These are phyloP conservation scores for Agrilus cyanescens DNA, from an alignment of 2,888 invertebrate species.

Conservation along the genomic window DNA sequence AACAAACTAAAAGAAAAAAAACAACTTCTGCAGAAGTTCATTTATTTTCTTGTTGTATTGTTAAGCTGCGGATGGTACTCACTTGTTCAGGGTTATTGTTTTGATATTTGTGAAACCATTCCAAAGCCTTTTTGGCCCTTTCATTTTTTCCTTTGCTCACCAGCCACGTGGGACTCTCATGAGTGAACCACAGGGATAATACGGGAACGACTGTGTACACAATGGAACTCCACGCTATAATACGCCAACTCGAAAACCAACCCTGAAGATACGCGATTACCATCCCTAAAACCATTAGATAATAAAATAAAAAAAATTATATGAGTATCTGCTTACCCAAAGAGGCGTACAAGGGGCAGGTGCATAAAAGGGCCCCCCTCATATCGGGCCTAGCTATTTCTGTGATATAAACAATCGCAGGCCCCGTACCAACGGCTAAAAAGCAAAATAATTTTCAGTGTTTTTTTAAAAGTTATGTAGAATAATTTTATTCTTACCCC, in stretches of 20 bases:
- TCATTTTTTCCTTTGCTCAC: constrained; percentile 43
- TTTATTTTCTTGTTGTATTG: background rate
- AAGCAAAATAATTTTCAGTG: constrained; percentile 4
- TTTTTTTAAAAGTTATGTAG: background rate
- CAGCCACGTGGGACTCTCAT: constrained; percentile 49
- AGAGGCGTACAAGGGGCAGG: constrained; percentile 46
- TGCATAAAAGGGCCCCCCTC: constrained; percentile 46
- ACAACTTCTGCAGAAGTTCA: no score
- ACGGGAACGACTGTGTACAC: constrained; percentile 41
- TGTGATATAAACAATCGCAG: constrained; percentile 50
- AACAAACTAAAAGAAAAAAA: no score
- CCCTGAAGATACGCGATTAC: constrained; percentile 44
- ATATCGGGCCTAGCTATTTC: constrained; percentile 48
- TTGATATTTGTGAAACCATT: constrained; percentile 38
- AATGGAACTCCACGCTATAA: constrained; percentile 43
- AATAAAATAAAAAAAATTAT: background rate
- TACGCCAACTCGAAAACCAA: constrained; percentile 42
- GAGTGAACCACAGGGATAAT: constrained; percentile 39
- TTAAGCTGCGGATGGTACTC: background rate
- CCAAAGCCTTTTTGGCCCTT: constrained; percentile 40
- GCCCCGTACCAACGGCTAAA: constrained; percentile 44
- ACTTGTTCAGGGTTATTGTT: constrained; percentile 22
- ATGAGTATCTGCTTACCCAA: constrained; percentile 33
- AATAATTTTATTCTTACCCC: constrained; percentile 28
- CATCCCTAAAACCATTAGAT: constrained; percentile 36